A percentile compares a stretch with the other conserved stretches of the same genome.
These are phyloP conservation scores for Platyscapa corneri DNA, from an alignment of 1,140 invertebrate species.

Conservation along the genomic window DNA sequence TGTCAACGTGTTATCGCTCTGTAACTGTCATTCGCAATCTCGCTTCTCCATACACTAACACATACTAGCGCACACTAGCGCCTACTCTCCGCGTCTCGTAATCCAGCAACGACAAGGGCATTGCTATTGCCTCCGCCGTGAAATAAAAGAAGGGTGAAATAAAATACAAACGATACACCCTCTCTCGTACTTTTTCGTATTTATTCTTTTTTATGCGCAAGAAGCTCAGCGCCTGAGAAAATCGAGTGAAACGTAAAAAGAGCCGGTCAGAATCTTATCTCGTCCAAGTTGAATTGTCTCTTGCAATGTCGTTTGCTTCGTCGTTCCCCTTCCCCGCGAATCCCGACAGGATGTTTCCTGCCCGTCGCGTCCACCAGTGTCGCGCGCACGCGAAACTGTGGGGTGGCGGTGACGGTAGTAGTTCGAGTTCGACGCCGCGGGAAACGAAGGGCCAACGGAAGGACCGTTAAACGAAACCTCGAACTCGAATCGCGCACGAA, in stretches of 20 bases:
- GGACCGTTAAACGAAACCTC: constrained; percentile 23
- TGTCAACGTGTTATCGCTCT: not conserved
- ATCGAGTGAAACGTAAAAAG: constrained; percentile 7
- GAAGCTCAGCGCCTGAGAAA: not conserved
- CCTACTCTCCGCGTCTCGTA: not conserved
- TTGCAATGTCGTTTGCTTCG: not conserved
- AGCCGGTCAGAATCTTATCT: not conserved
- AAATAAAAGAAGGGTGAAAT: not conserved
- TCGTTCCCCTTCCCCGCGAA: no score
- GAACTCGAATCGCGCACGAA: not conserved
- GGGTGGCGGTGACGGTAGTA: not conserved
- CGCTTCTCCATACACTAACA: not conserved
- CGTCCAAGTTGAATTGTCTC: constrained; percentile 21
- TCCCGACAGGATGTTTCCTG: not conserved
- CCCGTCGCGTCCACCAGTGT: no score
- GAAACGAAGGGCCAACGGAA: constrained; percentile 3
- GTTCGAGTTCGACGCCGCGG: not conserved
- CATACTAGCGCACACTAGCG: not conserved
- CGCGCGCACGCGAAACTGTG: no score
- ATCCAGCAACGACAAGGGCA: not conserved
- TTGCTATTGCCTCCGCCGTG: not conserved
- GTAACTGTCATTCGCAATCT: not conserved
- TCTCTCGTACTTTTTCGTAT: not conserved
- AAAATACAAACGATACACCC: not conserved
- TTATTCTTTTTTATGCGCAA: not conserved